Base-by-base conservation (phyloP, 2,797 vertebrate genomes). In the Scolopax rusticola region DNA sequence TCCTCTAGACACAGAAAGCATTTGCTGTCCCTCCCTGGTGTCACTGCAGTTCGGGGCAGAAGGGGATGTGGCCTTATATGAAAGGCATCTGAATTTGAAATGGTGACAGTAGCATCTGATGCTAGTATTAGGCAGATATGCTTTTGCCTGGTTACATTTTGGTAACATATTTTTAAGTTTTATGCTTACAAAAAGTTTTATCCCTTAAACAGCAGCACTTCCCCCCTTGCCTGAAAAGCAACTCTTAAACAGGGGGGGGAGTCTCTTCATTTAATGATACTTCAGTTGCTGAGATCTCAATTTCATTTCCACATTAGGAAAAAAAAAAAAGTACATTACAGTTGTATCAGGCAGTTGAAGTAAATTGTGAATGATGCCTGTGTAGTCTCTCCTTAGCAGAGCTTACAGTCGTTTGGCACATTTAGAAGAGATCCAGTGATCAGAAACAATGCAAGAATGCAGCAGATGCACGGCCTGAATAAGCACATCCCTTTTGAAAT, bases 91-190 rank as follows among this genome's bases (percentile, higher is more conserved):
- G 57, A 38, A 45, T 33, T 11, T 33, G 53, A 47, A 38, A 48
- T 1, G 3, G 48, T 2, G 57, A 56, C 1, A 1, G 41, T 30
- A 69, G 23, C 6, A 0, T 24, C 63, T 9, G 21, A 3, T 1
- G 2, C 21, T 32, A 38, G 56, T 15, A 33, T 28, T 24, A n/a
- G 75, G 65, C 78, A 90, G 75, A 23, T 19, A 51, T 0, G 1
- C 15, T 87, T 89, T 21, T n/a, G 30, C 61, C 80, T 84, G 38
- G 61, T 50, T 79, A 73, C 9, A 0, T 84, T 89, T 84, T 77
- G 70, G 51, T 84, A 87, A 90, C n/a, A 6, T 8, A n/a, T 15
- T 11, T n/a, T 36, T 33, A 51, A 47, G 50, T 36, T 69, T 45
- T 50, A 33, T 20, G 65, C 51, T 88, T 64, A n/a, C 20, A 87